phyloP scores from a whole-genome alignment of 2,797 vertebrate genomes.

The Prionace glauca region DNA sequence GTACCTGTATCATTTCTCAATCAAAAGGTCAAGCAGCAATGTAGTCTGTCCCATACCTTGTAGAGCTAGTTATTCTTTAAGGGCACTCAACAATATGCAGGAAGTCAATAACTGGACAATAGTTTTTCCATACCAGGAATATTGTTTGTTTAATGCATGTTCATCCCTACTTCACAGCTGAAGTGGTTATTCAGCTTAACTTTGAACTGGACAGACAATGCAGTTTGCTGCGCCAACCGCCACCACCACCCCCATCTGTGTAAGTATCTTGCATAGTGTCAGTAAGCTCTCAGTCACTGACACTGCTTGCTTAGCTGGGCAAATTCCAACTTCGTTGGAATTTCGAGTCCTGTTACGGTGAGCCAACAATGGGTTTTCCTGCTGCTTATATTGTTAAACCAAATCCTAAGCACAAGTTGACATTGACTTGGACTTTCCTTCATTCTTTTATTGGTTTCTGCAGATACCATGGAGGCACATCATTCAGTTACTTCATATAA shows the following conservation, averaged over 20 bases:
- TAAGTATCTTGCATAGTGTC: constrained; percentile 5
- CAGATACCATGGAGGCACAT: neutral
- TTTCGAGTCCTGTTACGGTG: too few relatives aligned
- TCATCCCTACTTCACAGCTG: neutral
- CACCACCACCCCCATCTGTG: too few relatives aligned
- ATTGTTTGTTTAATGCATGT: neutral
- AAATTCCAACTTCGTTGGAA: neutral
- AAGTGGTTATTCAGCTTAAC: neutral
- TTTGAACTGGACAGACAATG: neutral
- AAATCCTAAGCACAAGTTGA: neutral
- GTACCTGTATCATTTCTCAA: neutral
- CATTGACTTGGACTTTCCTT: constrained; percentile 4
- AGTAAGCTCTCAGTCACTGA: neutral
- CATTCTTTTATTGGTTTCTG: neutral
- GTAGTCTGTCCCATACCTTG: neutral
- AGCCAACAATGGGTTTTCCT: neutral
- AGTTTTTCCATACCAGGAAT: neutral
- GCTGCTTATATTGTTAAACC: neutral
- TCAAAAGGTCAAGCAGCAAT: neutral
- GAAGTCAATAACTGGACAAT: neutral
- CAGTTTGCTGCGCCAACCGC: neutral
- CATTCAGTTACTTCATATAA: neutral
- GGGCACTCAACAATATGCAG: neutral
- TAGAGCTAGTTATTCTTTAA: neutral
- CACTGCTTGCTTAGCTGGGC: neutral